Evolutionary conservation across 2,797 vertebrate genomes (phyloP).

Genomic region (Hephaestus fuliginosus): DNA sequence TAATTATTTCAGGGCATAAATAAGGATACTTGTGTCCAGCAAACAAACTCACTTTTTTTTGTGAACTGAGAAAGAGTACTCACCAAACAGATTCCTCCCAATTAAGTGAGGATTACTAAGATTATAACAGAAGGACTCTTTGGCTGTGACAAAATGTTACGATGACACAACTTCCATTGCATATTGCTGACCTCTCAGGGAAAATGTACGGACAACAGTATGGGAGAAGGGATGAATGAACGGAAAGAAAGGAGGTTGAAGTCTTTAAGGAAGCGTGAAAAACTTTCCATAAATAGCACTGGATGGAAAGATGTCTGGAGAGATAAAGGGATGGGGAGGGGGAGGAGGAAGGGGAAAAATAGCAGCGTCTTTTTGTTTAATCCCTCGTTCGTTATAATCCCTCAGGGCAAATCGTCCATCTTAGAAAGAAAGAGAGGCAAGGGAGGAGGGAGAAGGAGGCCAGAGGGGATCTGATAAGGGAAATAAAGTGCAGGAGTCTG

Average conservation of each 20-base stretch:
- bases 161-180: conserved; percentile 62
- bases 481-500: conserved; percentile 82
- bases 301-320: conserved; percentile 55
- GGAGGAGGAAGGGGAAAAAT: conserved; percentile 41
- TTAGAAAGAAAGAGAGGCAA: conserved; percentile 55
- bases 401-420: conserved; percentile 62
- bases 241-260: conserved; percentile 36
- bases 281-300: conserved; percentile 67
- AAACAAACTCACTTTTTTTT: conserved; percentile 26
- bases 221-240: conserved; percentile 16
- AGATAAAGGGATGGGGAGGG: conserved; percentile 52
- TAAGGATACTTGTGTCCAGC: conserved; percentile 18
- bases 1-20: conserved; percentile 25
- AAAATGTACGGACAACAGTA: conserved; percentile 35
- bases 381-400: conserved; percentile 72
- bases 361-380: conserved; percentile 79
- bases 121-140: conserved; percentile 56
- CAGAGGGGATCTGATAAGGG: conserved; percentile 60
- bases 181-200: conserved; percentile 63
- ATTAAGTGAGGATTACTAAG: conserved; percentile 10
- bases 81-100: conserved; percentile 18
- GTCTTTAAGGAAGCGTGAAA: conserved; percentile 57
- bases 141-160: conserved; percentile 37
- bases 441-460: conserved; percentile 27
- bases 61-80: conserved; percentile 2